phyloP scores from a whole-genome alignment of 2,797 vertebrate genomes.

The Lemur catta region DNA sequence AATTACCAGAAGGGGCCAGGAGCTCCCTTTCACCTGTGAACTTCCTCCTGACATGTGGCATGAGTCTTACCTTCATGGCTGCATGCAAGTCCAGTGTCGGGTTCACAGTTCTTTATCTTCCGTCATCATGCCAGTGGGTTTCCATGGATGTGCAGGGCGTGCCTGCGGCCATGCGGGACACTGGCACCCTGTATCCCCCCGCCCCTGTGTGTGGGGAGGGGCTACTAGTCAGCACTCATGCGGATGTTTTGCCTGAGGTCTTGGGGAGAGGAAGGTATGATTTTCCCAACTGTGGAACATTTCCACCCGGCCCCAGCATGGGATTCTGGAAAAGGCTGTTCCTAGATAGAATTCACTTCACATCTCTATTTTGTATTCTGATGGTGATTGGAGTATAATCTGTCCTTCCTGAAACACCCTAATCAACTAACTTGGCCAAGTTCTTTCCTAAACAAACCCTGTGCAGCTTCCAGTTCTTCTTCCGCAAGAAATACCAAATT shows the following conservation, averaged over 20 bases:
- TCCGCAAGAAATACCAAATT: constrained; percentile 78
- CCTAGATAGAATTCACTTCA: constrained; percentile 70
- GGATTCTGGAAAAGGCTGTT: constrained; percentile 41
- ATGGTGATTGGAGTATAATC: constrained; percentile 67
- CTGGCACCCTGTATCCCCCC: neutral
- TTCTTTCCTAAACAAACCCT: constrained; percentile 80
- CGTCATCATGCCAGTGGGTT: neutral
- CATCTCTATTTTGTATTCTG: constrained; percentile 77
- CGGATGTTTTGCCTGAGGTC: neutral
- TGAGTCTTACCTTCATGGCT: neutral
- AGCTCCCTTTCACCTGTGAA: neutral
- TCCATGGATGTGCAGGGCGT: neutral
- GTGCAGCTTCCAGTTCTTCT: constrained; percentile 76
- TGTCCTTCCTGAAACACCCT: constrained; percentile 81
- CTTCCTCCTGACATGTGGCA: neutral
- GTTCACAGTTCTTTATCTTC: neutral
- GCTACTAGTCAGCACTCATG: neutral
- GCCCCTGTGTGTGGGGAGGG: neutral
- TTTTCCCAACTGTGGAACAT: constrained; percentile 16
- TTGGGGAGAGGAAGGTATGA: neutral
- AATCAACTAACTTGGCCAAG: constrained; percentile 81
- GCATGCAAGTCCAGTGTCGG: neutral
- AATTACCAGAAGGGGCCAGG: neutral
- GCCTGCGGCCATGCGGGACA: neutral
- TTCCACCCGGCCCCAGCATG: constrained; percentile 46